Percentiles rank a stretch among this genome's conserved stretches.
Evolutionary conservation across 1,140 invertebrate genomes (phyloP).

Genomic region (Anthonomus grandis): DNA sequence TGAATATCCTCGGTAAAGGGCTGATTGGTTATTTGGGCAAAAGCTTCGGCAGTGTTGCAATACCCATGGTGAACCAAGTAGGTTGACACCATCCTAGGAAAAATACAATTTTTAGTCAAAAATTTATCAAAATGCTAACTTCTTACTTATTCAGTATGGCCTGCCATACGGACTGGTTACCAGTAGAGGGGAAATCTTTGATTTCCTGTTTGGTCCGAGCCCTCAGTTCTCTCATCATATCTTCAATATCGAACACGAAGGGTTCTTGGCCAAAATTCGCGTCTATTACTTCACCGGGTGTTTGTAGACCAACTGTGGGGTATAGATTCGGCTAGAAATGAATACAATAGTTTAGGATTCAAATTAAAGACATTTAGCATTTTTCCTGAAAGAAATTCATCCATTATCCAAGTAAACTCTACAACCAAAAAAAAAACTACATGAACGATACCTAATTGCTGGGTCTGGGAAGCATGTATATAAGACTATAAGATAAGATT

Average conservation of each 20-base stretch:
- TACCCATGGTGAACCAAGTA: constrained; percentile 98
- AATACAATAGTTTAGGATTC: no score
- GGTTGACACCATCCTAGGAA: constrained; percentile 89
- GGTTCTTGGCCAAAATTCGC: constrained; percentile 98
- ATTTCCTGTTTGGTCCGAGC: constrained; percentile 78
- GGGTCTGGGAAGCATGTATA: no score
- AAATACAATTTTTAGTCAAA: constrained; percentile 4
- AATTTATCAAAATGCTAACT: not conserved
- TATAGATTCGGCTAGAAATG: constrained; percentile 89
- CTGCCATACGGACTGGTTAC: constrained; percentile 88
- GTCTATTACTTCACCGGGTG: constrained; percentile 95
- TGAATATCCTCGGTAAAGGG: constrained; percentile 88
- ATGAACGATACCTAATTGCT: no score
- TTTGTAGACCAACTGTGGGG: constrained; percentile 97
- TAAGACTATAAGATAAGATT: no score
- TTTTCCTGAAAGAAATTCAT: no score
- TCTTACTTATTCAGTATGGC: constrained; percentile 81
- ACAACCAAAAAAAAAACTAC: no score
- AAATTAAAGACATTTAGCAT: no score
- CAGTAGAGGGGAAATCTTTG: constrained; percentile 81
- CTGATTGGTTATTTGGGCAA: constrained; percentile 86
- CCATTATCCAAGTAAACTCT: no score
- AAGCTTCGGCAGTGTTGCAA: constrained; percentile 94
- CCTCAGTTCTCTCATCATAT: constrained; percentile 90
- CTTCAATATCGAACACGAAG: constrained; percentile 97